These are phyloP conservation scores for Phylloscopus whistleri DNA, from an alignment of 2,113 vertebrate species.

Conservation along the genomic window DNA sequence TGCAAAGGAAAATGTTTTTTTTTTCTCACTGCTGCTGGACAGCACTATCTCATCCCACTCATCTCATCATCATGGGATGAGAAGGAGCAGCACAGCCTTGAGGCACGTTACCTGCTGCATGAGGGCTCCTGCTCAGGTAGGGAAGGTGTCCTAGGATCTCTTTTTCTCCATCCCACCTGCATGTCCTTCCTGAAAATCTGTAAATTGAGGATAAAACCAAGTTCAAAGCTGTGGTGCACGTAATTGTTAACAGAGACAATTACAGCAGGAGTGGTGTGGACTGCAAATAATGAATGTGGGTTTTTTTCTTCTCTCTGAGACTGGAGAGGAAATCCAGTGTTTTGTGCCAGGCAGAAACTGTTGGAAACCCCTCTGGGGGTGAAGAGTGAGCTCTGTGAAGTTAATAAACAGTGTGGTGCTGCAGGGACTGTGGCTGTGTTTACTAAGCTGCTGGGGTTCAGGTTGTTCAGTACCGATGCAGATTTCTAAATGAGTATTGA, in stretches of 20 bases:
- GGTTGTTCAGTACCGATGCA: fast-evolving
- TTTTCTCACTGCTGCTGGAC: background rate
- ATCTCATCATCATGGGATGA: background rate
- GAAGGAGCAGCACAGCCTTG: background rate
- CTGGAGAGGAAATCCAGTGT: background rate
- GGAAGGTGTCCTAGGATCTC: background rate
- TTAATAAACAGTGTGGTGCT: fast-evolving
- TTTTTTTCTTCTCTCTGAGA: background rate
- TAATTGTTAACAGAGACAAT: background rate
- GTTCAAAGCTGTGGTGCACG: fast-evolving
- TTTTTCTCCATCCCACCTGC: background rate
- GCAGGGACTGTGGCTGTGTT: background rate
- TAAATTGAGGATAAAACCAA: background rate
- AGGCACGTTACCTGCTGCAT: fast-evolving
- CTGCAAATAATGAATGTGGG: background rate
- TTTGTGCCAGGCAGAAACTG: background rate
- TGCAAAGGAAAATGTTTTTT: background rate
- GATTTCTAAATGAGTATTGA: background rate
- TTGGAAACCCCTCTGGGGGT: background rate
- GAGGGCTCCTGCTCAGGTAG: background rate
- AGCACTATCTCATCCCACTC: fast-evolving
- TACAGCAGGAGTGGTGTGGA: background rate
- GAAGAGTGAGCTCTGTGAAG: background rate
- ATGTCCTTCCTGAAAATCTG: background rate
- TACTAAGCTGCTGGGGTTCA: background rate